phyloP scores from a whole-genome alignment of 1,140 invertebrate species.

The Zaprionus camerounensis region DNA sequence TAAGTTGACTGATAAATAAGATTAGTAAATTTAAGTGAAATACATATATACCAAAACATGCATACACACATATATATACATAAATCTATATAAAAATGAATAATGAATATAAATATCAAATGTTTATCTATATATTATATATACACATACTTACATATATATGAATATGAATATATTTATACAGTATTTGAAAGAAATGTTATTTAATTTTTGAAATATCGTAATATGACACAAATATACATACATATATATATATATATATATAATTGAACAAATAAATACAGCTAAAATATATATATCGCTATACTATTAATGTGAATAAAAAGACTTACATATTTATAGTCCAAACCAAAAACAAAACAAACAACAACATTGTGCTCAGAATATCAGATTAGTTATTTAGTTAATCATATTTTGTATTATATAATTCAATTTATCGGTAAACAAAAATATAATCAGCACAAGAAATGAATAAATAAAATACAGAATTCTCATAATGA shows the following conservation, averaged over 20 bases:
- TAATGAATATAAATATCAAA: slow-evolving; percentile 22
- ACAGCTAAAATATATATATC: slow-evolving; percentile 26
- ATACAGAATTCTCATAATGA: neutral
- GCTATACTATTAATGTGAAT: slow-evolving; percentile 69
- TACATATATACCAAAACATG: slow-evolving; percentile 36
- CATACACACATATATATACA: neutral
- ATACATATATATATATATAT: neutral
- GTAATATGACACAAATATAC: slow-evolving; percentile 16
- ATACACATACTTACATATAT: slow-evolving; percentile 16
- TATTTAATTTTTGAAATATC: neutral
- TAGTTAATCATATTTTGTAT: slow-evolving; percentile 15
- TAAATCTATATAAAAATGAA: slow-evolving; percentile 4
- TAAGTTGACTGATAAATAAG: slow-evolving; percentile 73
- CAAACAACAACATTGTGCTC: slow-evolving; percentile 49
- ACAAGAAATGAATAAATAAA: neutral
- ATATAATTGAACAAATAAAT: slow-evolving; percentile 9
- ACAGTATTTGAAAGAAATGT: neutral
- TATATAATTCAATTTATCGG: neutral
- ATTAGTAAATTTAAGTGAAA: slow-evolving; percentile 51
- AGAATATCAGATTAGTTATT: slow-evolving; percentile 33
- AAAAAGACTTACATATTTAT: slow-evolving; percentile 75
- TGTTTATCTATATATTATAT: slow-evolving; percentile 12
- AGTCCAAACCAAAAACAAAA: slow-evolving; percentile 51
- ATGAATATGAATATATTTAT: slow-evolving; percentile 10
- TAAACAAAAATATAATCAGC: neutral